Evolutionary conservation across 2,888 invertebrate species (phyloP).

Genomic region (Hypena proboscidalis): DNA sequence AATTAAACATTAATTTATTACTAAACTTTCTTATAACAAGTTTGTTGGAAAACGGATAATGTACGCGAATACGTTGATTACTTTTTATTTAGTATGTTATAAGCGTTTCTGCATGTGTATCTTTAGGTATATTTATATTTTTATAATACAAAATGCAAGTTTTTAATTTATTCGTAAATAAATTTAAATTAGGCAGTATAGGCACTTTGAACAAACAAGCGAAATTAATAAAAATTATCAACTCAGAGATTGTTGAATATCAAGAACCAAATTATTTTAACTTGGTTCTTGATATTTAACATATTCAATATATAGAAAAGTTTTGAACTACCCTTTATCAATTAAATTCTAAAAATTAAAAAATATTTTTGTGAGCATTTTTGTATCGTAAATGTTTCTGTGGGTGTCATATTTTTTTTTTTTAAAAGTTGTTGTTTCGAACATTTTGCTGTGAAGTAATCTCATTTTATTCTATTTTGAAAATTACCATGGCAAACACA

Average conservation of each 20-base stretch:
- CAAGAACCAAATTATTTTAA: too few species aligned
- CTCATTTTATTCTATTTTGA: neutral
- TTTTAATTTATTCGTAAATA: too few species aligned
- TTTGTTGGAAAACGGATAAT: slow-evolving; percentile 39
- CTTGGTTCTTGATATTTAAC: too few species aligned
- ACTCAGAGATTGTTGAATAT: too few species aligned
- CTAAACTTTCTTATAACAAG: slow-evolving; percentile 48
- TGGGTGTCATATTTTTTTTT: slow-evolving; percentile 4
- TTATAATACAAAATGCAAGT: neutral
- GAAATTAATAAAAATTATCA: too few species aligned
- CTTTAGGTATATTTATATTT: neutral
- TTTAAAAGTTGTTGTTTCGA: slow-evolving; percentile 3
- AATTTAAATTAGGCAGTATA: too few species aligned
- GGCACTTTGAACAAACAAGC: too few species aligned
- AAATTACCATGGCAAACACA: neutral
- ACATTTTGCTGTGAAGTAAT: neutral
- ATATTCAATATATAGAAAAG: too few species aligned
- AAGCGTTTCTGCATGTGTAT: neutral
- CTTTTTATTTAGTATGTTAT: slow-evolving; percentile 25
- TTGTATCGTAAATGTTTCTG: too few species aligned
- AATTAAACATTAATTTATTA: slow-evolving; percentile 62
- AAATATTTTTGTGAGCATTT: too few species aligned
- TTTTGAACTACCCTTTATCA: too few species aligned
- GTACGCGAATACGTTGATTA: slow-evolving; percentile 34
- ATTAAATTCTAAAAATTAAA: too few species aligned